Base-by-base conservation (phyloP, 2,797 vertebrate species). In the Sebastes matsubarae region DNA sequence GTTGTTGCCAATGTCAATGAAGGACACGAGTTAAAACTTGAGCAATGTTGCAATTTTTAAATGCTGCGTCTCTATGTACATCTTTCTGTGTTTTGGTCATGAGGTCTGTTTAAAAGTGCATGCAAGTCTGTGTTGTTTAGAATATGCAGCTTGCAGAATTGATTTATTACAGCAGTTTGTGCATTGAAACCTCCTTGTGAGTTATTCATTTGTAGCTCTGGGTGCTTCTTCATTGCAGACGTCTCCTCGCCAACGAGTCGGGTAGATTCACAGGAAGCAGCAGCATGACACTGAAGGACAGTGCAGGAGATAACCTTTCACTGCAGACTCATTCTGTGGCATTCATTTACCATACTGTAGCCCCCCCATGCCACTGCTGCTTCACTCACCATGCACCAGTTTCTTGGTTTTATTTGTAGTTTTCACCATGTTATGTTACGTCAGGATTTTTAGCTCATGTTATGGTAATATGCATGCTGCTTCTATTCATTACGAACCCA, bases 221-320 rank as follows among this genome's bases (percentile, higher is more conserved):
- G 85, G 75, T 72, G 54, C 79, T 79, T 84, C 83, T 70, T 84
- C 68, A 18, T 77, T 83, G 70, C 73, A 65, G 80, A 46, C 55
- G 4, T 82, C 50, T 86, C 75, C 77, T 83, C 82, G 57, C 72
- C 54, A 13, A 90, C 70, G 75, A 89, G 87, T 89, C 82, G 67
- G 75, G 83, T 81, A 78, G 73, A 82, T 60, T 80, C 68, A 59
- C 78, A 86, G 75, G 72, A 88, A 73, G 72, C 76, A 72, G 72
- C 76, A 74, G 84, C 67, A 25, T 81, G 80, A 84, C 50, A 81
- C 70, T 86, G 81, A 85, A 92, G 87, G 77, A 93, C 88, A 81
- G 86, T 86, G 75, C 58, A 67, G 87, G 80, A 90, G 79, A 89
- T 92, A 87, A 89, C 85, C 84, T 90, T 91, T 89, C 69, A 60